Conservation (phyloP, 1,140 invertebrate genomes). For the Musca vetustissima region DNA sequence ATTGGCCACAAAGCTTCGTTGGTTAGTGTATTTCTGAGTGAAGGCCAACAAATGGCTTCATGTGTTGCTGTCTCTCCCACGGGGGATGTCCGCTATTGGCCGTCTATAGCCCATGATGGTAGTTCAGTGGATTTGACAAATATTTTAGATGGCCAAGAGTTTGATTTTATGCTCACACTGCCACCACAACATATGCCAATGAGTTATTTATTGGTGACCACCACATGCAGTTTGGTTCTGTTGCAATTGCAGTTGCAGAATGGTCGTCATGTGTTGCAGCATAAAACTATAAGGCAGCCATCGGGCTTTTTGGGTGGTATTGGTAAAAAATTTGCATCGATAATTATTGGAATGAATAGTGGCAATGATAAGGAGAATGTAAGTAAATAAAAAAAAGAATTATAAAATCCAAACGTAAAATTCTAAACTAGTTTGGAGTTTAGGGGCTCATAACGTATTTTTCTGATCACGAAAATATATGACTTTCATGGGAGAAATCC, state of each 20-base stretch:
- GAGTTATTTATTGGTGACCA: slow-evolving; percentile 85
- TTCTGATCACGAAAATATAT: too few species aligned
- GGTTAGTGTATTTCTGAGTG: slow-evolving; percentile 74
- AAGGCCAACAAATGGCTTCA: slow-evolving; percentile 74
- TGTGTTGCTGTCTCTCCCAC: slow-evolving; percentile 93
- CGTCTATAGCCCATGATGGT: slow-evolving; percentile 84
- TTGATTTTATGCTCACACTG: slow-evolving; percentile 72
- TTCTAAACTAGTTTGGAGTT: too few species aligned
- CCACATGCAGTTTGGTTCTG: slow-evolving; percentile 83
- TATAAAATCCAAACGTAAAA: not conserved
- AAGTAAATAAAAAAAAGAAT: slow-evolving; percentile 43
- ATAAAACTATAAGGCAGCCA: slow-evolving; percentile 72
- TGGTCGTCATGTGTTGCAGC: slow-evolving; percentile 69
- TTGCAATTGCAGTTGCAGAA: slow-evolving; percentile 65
- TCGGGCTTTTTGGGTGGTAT: slow-evolving; percentile 88
- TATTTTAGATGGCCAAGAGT: slow-evolving; percentile 82
- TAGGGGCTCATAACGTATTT: too few species aligned
- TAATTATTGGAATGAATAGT: slow-evolving; percentile 83
- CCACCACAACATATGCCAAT: slow-evolving; percentile 61
- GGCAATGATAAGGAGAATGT: slow-evolving; percentile 76
- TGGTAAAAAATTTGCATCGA: slow-evolving; percentile 77
- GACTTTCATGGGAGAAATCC: too few species aligned
- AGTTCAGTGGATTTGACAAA: slow-evolving; percentile 81
- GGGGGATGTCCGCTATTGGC: slow-evolving; percentile 89
- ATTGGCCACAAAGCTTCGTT: slow-evolving; percentile 88